Conservation (phyloP, 2,113 vertebrate species). For the Semicossyphus pulcher region DNA sequence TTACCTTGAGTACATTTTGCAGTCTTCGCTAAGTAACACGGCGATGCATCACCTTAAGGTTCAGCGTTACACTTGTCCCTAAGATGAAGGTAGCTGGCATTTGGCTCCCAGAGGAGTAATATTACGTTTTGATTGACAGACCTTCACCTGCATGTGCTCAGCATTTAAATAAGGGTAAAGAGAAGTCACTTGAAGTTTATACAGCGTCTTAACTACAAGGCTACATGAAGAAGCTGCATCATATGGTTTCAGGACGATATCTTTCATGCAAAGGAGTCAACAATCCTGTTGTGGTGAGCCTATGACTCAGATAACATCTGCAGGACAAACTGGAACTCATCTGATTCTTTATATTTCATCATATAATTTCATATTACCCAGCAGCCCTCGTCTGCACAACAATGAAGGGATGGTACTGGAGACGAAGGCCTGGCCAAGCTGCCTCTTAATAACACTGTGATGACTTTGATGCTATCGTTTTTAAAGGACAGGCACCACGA, state of each 20-base stretch:
- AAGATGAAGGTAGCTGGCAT: conserved; percentile 12
- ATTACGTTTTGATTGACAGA: conserved; percentile 51
- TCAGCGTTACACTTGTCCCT: conserved; percentile 27
- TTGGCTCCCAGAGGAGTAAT: conserved; percentile 23
- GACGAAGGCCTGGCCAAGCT: not conserved
- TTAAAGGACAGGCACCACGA: not conserved
- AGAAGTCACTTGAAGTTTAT: conserved; percentile 1
- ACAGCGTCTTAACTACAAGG: not conserved
- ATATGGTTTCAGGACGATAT: not conserved
- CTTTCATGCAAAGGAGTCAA: not conserved
- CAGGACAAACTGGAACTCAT: conserved; percentile 42
- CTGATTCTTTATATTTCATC: conserved; percentile 8
- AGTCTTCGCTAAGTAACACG: conserved; percentile 48
- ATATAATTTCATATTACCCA: conserved; percentile 6
- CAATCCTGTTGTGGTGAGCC: not conserved
- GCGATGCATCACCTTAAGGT: conserved; percentile 55
- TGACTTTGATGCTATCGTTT: conserved; percentile 1
- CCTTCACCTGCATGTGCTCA: conserved; percentile 23
- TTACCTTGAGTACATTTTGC: conserved; percentile 69
- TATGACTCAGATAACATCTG: conserved; percentile 35
- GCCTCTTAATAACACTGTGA: not conserved
- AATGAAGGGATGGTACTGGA: not conserved
- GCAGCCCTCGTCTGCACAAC: not conserved
- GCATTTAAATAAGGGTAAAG: not conserved
- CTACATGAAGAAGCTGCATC: conserved; percentile 4